phyloP scores from a whole-genome alignment of 2,888 invertebrate genomes.

The Yponomeuta evonymella region DNA sequence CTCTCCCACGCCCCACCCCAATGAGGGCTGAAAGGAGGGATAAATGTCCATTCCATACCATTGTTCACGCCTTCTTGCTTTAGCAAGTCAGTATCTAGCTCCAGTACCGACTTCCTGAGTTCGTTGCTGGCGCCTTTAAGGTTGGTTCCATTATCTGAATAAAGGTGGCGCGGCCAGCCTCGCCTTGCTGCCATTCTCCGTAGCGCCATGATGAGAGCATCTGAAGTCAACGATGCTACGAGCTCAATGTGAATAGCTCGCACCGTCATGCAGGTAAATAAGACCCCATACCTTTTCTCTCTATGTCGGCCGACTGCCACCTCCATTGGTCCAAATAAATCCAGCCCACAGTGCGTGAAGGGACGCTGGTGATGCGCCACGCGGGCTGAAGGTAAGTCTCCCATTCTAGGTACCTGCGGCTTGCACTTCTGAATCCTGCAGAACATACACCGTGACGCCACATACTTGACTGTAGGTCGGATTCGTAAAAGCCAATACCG shows the following conservation, averaged over 20 bases:
- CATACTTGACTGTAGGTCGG: constrained; percentile 15
- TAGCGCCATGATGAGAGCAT: constrained; percentile 16
- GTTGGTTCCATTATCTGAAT: constrained; percentile 25
- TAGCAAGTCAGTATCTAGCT: constrained; percentile 9
- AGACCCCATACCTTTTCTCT: constrained; percentile 27
- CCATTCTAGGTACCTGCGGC: constrained; percentile 18
- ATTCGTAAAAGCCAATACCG: constrained; percentile 17
- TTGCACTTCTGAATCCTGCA: constrained; percentile 15
- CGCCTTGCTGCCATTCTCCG: constrained; percentile 22
- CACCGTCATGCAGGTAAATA: constrained; percentile 26
- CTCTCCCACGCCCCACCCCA: constrained; percentile 28
- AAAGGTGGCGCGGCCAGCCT: constrained; percentile 19
- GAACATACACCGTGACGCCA: constrained; percentile 14
- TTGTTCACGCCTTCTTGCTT: constrained; percentile 14
- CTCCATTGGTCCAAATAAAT: constrained; percentile 26
- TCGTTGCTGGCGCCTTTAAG: constrained; percentile 22
- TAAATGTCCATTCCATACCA: constrained; percentile 22
- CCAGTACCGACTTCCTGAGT: constrained; percentile 11
- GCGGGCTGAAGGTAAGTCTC: constrained; percentile 15
- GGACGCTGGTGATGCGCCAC: constrained; percentile 20
- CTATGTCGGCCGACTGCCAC: constrained; percentile 21
- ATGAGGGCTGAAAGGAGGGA: constrained; percentile 25
- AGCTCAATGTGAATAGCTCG: constrained; percentile 26
- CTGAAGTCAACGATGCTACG: constrained; percentile 14
- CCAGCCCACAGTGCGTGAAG: constrained; percentile 23